Percentiles rank a stretch among this genome's conserved stretches.
Evolutionary conservation across 2,113 vertebrate genomes (phyloP).

Genomic region (Vombatus ursinus): DNA sequence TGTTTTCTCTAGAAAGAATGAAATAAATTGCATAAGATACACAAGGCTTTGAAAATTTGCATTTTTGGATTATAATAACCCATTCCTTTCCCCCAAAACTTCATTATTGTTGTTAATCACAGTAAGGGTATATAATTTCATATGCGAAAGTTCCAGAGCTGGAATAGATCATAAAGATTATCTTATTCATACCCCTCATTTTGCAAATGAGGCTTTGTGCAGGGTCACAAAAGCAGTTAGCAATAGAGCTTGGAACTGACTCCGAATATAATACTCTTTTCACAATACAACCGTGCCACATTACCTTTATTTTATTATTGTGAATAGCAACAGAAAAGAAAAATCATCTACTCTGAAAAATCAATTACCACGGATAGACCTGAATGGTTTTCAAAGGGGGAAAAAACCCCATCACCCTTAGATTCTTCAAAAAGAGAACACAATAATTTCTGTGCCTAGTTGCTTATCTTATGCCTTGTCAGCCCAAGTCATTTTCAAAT

Average conservation of each 20-base stretch:
- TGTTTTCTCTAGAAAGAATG: neutral
- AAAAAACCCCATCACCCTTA: neutral
- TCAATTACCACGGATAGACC: constrained; percentile 23
- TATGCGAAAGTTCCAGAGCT: neutral
- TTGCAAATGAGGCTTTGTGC: neutral
- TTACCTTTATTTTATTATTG: neutral
- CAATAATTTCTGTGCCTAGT: neutral
- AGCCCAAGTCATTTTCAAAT: constrained; percentile 39
- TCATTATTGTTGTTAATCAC: neutral
- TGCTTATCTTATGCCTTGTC: constrained; percentile 5
- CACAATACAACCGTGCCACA: neutral
- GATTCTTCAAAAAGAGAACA: constrained; percentile 14
- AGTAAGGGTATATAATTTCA: neutral
- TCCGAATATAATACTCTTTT: neutral
- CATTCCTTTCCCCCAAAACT: neutral
- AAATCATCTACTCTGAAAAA: constrained; percentile 1
- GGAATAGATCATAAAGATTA: neutral
- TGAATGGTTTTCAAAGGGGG: constrained; percentile 10
- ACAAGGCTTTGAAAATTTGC: constrained; percentile 12
- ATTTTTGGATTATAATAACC: constrained; percentile 21
- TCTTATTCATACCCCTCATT: neutral
- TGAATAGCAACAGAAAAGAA: constrained; percentile 8
- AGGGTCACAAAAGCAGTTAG: neutral
- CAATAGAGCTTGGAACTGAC: neutral
- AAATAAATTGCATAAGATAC: neutral